Evolutionary conservation across 2,888 invertebrate species (phyloP), one percentile per base, ranked within the genome.

Genomic region (Drosophila suboccidentalis): DNA sequence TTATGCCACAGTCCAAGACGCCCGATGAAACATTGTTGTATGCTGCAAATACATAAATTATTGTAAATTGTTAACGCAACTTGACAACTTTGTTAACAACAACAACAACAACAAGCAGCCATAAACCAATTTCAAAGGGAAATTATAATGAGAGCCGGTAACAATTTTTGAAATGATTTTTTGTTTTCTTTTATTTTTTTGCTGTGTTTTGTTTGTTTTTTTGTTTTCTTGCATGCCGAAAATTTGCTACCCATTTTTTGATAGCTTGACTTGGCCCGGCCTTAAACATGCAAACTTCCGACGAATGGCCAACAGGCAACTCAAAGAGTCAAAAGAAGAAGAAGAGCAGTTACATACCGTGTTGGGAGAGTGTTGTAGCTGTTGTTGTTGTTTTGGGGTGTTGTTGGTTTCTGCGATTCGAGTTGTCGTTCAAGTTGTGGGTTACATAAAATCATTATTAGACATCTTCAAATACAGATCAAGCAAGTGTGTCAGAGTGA

Each of bases 361-460:
- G 19, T n/a, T n/a, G 60, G n/a, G 3, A 17, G 17, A 11, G 34
- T 43, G 11, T 19, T 41, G 15, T 29, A 29, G 29, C 32, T 43
- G 36, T 32, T 15, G 41, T 72, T 76, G 77, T 32, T 32, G 47
- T 3, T 8, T 0, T n/a, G 10, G 49, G 49, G 34, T 38, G 50
- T 51, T 51, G 49, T 50, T 46, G 46, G 62, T 74, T 44, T 76
- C 43, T 54, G 65, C 60, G 63, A 50, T 65, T 69, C 44, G 61
- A 36, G 69, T 64, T 69, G 61, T 38, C 47, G 74, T 8, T 66
- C 60, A 26, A 54, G 29, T 59, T 55, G 6, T 55, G 69, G 44
- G 77, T 86, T 86, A 86, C 87, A 89, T 86, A 86, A 86, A 89
- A 70, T 71, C 68, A 68, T 80, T 83, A 75, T 88, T 83, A 78